These are phyloP conservation scores for Rostratula benghalensis DNA, from an alignment of 2,113 vertebrate species.

Conservation along the genomic window DNA sequence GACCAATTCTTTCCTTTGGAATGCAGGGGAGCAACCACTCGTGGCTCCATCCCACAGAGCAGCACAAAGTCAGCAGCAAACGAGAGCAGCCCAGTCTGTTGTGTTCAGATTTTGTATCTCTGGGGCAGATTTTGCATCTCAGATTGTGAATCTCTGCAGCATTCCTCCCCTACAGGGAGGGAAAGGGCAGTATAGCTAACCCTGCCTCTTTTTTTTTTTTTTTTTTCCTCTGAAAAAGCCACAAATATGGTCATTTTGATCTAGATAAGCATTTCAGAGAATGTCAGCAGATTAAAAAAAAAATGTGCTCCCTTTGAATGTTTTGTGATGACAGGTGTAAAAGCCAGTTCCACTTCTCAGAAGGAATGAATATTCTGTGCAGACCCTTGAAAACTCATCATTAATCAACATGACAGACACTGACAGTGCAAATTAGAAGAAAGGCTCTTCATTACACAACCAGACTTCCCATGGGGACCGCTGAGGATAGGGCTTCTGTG, in stretches of 20 bases:
- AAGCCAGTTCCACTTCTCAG: not conserved
- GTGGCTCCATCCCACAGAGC: not conserved
- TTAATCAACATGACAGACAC: conserved; percentile 54
- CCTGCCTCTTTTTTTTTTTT: not conserved
- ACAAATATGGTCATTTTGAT: not conserved
- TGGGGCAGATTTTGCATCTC: no score
- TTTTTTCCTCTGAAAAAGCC: not conserved
- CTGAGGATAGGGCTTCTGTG: not conserved
- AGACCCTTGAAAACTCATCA: conserved; percentile 17
- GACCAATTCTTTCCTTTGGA: not conserved
- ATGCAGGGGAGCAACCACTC: not conserved
- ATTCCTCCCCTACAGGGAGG: not conserved
- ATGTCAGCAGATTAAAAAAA: not conserved
- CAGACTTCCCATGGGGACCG: not conserved
- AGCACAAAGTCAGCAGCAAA: not conserved
- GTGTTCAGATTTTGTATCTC: not conserved
- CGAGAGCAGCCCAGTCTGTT: not conserved
- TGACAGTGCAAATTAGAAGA: conserved; percentile 37
- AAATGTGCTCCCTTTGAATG: not conserved
- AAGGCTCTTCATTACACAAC: not conserved
- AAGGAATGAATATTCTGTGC: not conserved
- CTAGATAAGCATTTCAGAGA: not conserved
- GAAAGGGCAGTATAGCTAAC: not conserved
- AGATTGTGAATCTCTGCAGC: not conserved
- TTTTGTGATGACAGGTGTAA: not conserved